These are phyloP conservation scores for Aulostomus chinensis DNA, from an alignment of 2,797 vertebrate genomes.

Conservation along the genomic window DNA sequence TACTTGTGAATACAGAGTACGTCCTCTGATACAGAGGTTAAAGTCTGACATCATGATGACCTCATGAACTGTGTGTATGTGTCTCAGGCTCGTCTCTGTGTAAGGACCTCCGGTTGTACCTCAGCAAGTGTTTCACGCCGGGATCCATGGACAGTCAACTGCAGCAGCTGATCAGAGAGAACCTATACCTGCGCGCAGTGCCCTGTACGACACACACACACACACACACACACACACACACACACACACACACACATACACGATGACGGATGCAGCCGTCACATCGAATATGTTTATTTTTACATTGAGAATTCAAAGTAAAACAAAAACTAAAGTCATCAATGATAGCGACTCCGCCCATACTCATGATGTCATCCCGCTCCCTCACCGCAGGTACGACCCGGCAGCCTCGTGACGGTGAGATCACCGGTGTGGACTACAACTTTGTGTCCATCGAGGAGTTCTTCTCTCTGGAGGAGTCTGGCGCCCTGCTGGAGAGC, in stretches of 20 bases:
- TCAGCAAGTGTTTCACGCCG: slow-evolving; percentile 83
- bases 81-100: slow-evolving; percentile 77
- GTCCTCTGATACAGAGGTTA: too few relatives aligned
- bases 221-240: slow-evolving; percentile 3
- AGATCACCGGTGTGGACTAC: slow-evolving; percentile 95
- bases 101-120: slow-evolving; percentile 81
- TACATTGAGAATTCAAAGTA: too few relatives aligned
- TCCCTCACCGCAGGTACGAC: slow-evolving; percentile 85
- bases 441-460: slow-evolving; percentile 96
- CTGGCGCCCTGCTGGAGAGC: slow-evolving; percentile 93
- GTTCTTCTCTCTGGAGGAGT: slow-evolving; percentile 94
- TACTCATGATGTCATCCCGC: slow-evolving; percentile 27
- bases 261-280: too few relatives aligned
- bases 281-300: too few relatives aligned
- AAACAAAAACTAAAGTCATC: too few relatives aligned
- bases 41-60: slow-evolving; percentile 1
- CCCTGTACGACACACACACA: slow-evolving; percentile 68
- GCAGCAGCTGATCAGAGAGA: slow-evolving; percentile 84
- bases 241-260: not conserved
- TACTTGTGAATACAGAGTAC: too few relatives aligned
- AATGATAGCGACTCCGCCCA: too few relatives aligned
- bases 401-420: slow-evolving; percentile 90
- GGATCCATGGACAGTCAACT: slow-evolving; percentile 82
- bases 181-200: slow-evolving; percentile 82
- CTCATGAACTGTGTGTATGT: slow-evolving; percentile 17